phyloP scores from a whole-genome alignment of 1,140 invertebrate species.

The Adelges cooleyi region DNA sequence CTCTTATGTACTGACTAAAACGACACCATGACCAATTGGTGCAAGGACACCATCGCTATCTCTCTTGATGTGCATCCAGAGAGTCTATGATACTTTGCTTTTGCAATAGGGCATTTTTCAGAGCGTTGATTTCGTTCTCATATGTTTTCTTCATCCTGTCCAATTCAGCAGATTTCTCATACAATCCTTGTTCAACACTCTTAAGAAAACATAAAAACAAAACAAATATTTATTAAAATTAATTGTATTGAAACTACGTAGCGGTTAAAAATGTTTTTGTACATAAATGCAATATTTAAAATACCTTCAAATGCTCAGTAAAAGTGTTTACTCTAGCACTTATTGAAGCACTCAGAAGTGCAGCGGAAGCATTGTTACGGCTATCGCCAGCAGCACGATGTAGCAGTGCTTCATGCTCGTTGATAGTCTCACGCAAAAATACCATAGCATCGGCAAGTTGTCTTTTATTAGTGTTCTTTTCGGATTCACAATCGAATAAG shows the following conservation, averaged over 20 bases:
- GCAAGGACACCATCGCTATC: slow-evolving; percentile 26
- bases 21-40: slow-evolving; percentile 15
- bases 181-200: slow-evolving; percentile 12
- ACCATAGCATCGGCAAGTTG: slow-evolving; percentile 45
- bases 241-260: too few relatives aligned
- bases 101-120: slow-evolving; percentile 9
- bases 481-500: slow-evolving; percentile 41
- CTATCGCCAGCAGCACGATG: neutral
- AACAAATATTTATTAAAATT: too few relatives aligned
- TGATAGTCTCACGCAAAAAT: slow-evolving; percentile 45
- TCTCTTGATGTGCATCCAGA: neutral
- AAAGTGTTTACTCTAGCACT: slow-evolving; percentile 16
- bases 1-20: slow-evolving; percentile 23
- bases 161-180: slow-evolving; percentile 1
- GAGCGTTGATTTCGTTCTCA: slow-evolving; percentile 5
- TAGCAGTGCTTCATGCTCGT: slow-evolving; percentile 41
- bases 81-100: slow-evolving; percentile 15
- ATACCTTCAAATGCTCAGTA: slow-evolving; percentile 13
- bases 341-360: neutral
- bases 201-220: neutral
- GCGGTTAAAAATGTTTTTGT: too few relatives aligned
- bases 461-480: slow-evolving; percentile 43
- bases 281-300: too few relatives aligned
- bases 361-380: neutral
- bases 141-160: slow-evolving; percentile 18